Conservation (phyloP, 2,888 invertebrate genomes). For the Drymonia ruficornis region DNA sequence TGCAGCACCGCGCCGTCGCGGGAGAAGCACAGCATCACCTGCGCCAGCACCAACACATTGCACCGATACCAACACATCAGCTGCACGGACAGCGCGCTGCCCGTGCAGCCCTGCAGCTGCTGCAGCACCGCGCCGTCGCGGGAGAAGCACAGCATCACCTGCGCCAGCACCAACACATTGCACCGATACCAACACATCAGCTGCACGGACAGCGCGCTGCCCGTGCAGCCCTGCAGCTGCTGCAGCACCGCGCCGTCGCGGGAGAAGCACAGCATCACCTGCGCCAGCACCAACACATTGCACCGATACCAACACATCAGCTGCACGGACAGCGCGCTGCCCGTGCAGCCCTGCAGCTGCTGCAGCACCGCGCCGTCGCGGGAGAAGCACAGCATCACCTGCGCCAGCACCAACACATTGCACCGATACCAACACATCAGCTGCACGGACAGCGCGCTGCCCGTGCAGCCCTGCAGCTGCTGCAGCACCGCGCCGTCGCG, state of each 20-base stretch:
- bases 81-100: constrained; percentile 89
- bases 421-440: too few species aligned
- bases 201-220: constrained; percentile 89
- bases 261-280: constrained; percentile 95
- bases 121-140: constrained; percentile 93
- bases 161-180: constrained; percentile 30
- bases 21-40: constrained; percentile 95
- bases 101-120: constrained; percentile 85
- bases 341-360: constrained; percentile 85
- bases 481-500: constrained; percentile 93
- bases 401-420: constrained; percentile 30
- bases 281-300: constrained; percentile 30
- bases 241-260: constrained; percentile 93
- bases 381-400: constrained; percentile 95
- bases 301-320: too few species aligned
- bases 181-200: too few species aligned
- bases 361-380: constrained; percentile 93
- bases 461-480: constrained; percentile 85
- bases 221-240: constrained; percentile 85
- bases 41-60: constrained; percentile 30
- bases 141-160: constrained; percentile 95
- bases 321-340: constrained; percentile 89
- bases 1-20: constrained; percentile 93
- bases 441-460: constrained; percentile 89
- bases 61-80: too few species aligned